Evolutionary conservation across 2,888 invertebrate genomes (phyloP), one percentile per base, ranked within the genome.

Genomic region (Carabus problematicus): DNA sequence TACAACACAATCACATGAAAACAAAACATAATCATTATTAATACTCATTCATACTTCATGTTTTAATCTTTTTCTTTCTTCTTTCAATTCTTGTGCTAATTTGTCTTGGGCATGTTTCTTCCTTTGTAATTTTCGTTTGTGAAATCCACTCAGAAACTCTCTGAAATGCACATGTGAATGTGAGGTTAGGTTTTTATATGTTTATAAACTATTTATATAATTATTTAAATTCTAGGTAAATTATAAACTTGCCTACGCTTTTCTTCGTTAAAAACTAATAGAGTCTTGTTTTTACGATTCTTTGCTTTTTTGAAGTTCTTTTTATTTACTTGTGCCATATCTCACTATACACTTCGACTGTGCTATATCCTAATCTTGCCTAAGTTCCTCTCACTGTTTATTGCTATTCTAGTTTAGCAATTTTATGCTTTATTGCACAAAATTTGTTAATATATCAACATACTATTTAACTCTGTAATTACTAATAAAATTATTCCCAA

Each of bases 131-230:
- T 94, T 94, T 72, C 94, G 84, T 82, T 93, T 93, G 55, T 87
- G 91, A 78, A 94, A 94, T 1, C 94, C 93, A 72, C 90, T 89
- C 39, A 94, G 81, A 78, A 91, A 94, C 55, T 93, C 92, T 77
- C 93, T 93, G 29, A 29, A 29, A 29, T 29, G 29, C 29, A 29
- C 29, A 29, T 29, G 29, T 6, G 6, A 29, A 29, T 29, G 29
- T 29, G 29, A 29, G 29, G 29, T 29, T 29, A 29, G 29, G 29
- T 29, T 29, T 29, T 47, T n/a, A 47, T n/a, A 18, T 45, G 3
- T 9, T 1, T 4, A 64, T 63, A 54, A n/a, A 45, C 9, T 9
- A 47, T 58, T n/a, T 29, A 29, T 29, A 29, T 29, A 29, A 29
- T 29, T 29, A 29, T 29, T 29, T 29, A 29, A 19, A 1, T 47